Conservation (phyloP, 2,113 vertebrate genomes). For the Lontra canadensis region DNA sequence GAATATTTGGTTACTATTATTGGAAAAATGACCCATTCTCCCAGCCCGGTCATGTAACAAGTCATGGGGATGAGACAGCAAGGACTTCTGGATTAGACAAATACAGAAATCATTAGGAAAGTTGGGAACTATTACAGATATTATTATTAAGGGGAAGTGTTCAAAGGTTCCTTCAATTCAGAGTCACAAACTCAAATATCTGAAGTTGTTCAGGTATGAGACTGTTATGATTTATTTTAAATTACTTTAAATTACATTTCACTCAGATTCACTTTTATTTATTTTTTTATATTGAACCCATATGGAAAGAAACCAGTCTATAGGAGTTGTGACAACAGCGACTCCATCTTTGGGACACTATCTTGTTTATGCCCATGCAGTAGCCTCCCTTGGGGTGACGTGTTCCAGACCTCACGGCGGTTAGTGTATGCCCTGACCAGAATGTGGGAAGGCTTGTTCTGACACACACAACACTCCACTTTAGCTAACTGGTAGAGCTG, state of each 20-base stretch:
- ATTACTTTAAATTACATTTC: not conserved
- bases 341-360: not conserved
- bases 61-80: not conserved
- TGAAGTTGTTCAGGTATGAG: not conserved
- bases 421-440: not conserved
- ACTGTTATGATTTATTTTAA: not conserved
- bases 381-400: not conserved
- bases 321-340: not conserved
- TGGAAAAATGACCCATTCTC: not conserved
- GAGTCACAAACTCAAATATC: not conserved
- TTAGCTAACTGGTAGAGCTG: not conserved
- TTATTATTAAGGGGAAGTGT: not conserved
- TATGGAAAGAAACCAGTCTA: not conserved
- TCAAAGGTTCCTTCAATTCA: not conserved
- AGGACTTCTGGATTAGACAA: not conserved
- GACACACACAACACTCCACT: not conserved
- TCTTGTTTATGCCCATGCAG: not conserved
- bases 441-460: not conserved
- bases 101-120: not conserved
- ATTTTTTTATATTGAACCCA: not conserved
- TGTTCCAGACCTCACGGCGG: not conserved
- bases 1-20: not conserved
- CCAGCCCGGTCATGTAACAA: not conserved
- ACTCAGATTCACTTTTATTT: not conserved
- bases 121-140: not conserved